Base-by-base conservation (phyloP, 2,888 invertebrate species). In the Sarcophaga carnaria region DNA sequence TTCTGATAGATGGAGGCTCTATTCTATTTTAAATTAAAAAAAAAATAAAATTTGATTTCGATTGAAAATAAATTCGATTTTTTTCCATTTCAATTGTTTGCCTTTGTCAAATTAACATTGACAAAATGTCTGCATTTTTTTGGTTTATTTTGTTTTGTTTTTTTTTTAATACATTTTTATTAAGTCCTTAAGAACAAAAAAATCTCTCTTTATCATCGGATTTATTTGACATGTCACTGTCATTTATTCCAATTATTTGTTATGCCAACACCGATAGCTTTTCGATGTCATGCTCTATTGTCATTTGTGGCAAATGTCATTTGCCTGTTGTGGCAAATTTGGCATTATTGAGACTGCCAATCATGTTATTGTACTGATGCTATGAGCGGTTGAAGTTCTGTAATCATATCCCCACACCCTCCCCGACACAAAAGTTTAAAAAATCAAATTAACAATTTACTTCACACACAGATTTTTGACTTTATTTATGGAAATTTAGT, bases 291-390 rank as follows among this genome's bases (percentile, higher is more conserved):
- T 47, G 54, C 8, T 75, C 25, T 49, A 63, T 45, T 76, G 60
- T 74, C 74, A 77, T 80, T 25, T 76, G 60, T 74, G 77, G 74
- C 83, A 83, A 83, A 72, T 83, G 69, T 66, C 86, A 80, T 54
- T 77, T 77, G 70, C 72, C 69, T 69, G 72, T 70, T 80, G 76
- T 74, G 77, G 64, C 72, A 72, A 80, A 72, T 37, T 37, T 10
- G 37, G 37, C 8, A 37, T 63, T 83, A 86, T 79, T 85, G 49
- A 71, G 63, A 67, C 49, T 69, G 79, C 76, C 79, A 75, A 80
- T 75, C 69, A 84, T 66, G 63, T 20, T 8, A 22, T 2, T 54
- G 17, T 54, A 54, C 54, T 14, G 5, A 37, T 37, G 37, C 37
- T 8, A 37, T 8, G 37, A 37, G 2, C 8, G 37, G 8, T 10